phyloP scores from a whole-genome alignment of 2,113 vertebrate genomes.

The Tetraodon nigroviridis region DNA sequence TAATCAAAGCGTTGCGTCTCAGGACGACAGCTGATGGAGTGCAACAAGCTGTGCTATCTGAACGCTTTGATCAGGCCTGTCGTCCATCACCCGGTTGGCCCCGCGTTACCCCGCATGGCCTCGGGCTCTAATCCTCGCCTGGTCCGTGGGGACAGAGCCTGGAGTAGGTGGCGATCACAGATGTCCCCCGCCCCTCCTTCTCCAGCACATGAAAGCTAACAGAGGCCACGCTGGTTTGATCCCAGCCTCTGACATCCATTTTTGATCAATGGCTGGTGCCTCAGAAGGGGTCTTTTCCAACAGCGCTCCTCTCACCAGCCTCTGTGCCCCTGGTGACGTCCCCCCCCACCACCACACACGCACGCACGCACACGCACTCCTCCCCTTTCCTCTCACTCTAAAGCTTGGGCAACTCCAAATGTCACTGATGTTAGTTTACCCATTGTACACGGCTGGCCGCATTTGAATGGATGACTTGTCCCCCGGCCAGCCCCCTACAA shows the following conservation, averaged over 20 bases:
- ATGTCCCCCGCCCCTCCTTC: conserved; percentile 42
- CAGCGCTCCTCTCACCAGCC: conserved; percentile 35
- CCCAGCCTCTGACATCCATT: conserved; percentile 63
- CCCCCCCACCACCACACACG: neutral
- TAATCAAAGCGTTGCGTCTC: conserved; percentile 51
- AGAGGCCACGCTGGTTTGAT: conserved; percentile 53
- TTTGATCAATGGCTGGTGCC: conserved; percentile 69
- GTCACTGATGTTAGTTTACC: conserved; percentile 83
- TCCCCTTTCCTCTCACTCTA: conserved; percentile 63
- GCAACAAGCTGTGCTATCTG: conserved; percentile 45
- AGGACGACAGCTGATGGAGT: conserved; percentile 32
- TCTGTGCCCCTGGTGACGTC: conserved; percentile 28
- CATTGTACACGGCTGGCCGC: conserved; percentile 80
- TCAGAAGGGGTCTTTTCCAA: conserved; percentile 55
- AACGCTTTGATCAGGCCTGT: conserved; percentile 58
- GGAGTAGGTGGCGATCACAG: conserved; percentile 45
- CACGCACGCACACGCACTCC: conserved; percentile 25
- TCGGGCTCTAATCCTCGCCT: conserved; percentile 2
- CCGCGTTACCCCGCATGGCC: conserved; percentile 20
- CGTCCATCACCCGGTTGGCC: conserved; percentile 35
- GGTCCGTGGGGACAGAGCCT: conserved; percentile 32
- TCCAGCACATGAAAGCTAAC: conserved; percentile 49
- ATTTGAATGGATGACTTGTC: conserved; percentile 79
- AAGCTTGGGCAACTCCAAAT: conserved; percentile 76
- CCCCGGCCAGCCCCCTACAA: conserved; percentile 77